Base-by-base conservation (phyloP, 2,113 vertebrate species). In the Nasalis larvatus region DNA sequence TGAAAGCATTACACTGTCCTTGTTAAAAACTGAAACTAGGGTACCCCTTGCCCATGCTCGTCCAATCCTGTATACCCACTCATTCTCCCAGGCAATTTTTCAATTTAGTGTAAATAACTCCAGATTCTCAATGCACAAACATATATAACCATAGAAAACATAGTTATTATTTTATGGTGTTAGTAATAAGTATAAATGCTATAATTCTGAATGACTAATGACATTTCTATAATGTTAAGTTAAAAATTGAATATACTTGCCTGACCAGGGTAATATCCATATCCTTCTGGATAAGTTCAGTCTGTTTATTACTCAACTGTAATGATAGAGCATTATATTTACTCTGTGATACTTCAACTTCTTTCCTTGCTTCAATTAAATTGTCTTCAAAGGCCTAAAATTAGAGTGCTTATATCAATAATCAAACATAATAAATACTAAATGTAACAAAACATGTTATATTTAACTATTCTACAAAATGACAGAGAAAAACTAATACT, bases 231-330 rank as follows among this genome's bases (percentile, higher is more conserved):
- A 81, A 95, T 8, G 20, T 60, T 90, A 88, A 95, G 54, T 85
- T 81, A 68, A 91, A 89, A 58, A 88, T 1, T 35, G 4, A 84
- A 89, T 49, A 83, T 82, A 97, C 96, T 97, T 97, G 60, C 98
- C 97, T 97, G 52, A 97, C 95, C 30, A 97, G 77, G 60, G 96
- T 97, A 86, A 98, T 98, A 82, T 97, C 97, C 96, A 97, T 95
- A 94, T 98, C 97, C 78, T 98, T 98, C 30, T 98, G 98, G 16
- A 96, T 92, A 88, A 98, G 97, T 96, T 98, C 97, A 82, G 93
- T 95, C 25, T 98, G 95, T 82, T 97, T 98, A 92, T 91, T 97
- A 94, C 90, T 96, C 89, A 98, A 12, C 14, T 98, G 97, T 81
- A 97, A 95, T 88, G 95, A 95, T 4, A 98, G 47, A n/a, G 93